Base-by-base conservation (phyloP, 2,797 vertebrate genomes). In the Microchirus variegatus region DNA sequence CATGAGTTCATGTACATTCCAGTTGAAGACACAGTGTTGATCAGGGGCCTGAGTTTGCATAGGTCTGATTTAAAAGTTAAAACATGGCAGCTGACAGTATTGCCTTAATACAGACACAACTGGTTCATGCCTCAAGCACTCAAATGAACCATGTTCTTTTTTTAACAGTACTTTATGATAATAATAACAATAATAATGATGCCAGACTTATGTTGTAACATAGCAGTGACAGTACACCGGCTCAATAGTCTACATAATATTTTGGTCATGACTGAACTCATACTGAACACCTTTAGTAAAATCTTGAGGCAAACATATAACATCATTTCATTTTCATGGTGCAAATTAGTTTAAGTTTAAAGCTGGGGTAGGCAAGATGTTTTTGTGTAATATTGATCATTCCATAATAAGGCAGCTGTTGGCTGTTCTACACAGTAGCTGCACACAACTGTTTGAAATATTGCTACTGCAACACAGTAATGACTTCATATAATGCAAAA, bases 11-110 rank as follows among this genome's bases (percentile, higher is more conserved):
- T 93, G 93, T 87, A 59, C 86, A 90, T 93, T 87, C 77, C 89
- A 89, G 87, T 79, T 80, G 84, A 92, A 94, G 93, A 94, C 91
- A 93, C 92, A 80, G 85, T 66, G 73, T 90, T 80, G 88, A 80
- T 85, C 82, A 87, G 87, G 80, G 78, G 31, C 91, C 94, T 91
- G 92, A 90, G 91, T 93, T 96, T 96, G 94, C 95, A 96, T 95
- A 95, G 94, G 87, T 93, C 50, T 70, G 62, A 70, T 69, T 31
- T 54, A 62, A 36, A 79, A 70, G 44, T 61, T 79, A 67, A 70
- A 78, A 77, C 47, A 79, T 70, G 72, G 70, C 75, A 81, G 57
- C 53, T 72, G 65, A 41, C 43, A 67, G 55, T n/a, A 42, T 54
- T 74, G 68, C 51, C 59, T 70, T 53, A 37, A 75, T 51, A 60